These are phyloP conservation scores for Lepidothrix coronata DNA, from an alignment of 2,113 vertebrate species.

Conservation along the genomic window DNA sequence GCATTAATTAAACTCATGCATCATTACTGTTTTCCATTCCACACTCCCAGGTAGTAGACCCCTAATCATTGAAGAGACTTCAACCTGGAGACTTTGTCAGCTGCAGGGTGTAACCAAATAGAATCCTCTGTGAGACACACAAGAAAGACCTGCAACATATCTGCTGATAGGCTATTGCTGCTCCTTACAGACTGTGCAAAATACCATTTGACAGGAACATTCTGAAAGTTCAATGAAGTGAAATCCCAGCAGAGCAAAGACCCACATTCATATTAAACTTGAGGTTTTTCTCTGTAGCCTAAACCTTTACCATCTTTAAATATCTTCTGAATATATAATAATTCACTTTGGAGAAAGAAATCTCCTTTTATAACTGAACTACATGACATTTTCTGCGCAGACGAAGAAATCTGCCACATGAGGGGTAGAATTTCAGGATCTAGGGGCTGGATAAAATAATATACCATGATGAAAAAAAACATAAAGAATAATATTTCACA, in stretches of 20 bases:
- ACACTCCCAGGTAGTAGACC: neutral
- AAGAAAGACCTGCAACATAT: neutral
- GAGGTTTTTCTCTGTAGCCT: neutral
- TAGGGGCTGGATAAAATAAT: neutral
- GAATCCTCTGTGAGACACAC: neutral
- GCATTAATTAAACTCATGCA: neutral
- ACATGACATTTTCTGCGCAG: neutral
- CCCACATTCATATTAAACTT: neutral
- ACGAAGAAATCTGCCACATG: neutral
- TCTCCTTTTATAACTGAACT: neutral
- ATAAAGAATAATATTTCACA: neutral
- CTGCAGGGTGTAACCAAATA: neutral
- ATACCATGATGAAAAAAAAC: neutral
- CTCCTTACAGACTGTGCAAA: neutral
- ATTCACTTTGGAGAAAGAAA: neutral
- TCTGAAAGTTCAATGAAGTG: neutral
- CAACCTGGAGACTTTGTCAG: neutral
- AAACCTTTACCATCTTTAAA: neutral
- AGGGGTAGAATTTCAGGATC: neutral
- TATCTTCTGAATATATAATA: neutral
- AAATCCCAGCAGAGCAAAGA: neutral
- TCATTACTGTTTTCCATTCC: rapidly evolving
- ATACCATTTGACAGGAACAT: neutral
- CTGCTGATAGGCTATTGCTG: neutral
- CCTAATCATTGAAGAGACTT: neutral